A percentile compares a stretch with the other conserved stretches of the same genome.
Conservation (phyloP, 1,140 invertebrate genomes). For the Alviniconcha marisindica region DNA sequence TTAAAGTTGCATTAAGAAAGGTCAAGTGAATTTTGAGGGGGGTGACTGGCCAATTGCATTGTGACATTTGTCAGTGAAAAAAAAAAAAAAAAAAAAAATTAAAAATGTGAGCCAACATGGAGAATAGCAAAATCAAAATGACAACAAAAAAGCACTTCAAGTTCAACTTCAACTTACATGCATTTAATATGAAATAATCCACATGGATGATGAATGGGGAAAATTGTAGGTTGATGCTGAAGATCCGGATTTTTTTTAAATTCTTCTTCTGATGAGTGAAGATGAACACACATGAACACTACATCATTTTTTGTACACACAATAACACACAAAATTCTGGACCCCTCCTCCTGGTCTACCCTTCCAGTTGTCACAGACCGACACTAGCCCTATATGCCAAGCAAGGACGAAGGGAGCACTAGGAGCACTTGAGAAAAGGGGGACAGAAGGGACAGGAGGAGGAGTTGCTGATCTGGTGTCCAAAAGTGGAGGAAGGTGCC, state of each 20-base stretch:
- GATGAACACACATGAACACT: too few species aligned
- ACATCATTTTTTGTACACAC: background rate
- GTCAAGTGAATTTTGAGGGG: constrained; percentile 31
- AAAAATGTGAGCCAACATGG: background rate
- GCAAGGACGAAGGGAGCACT: constrained; percentile 22
- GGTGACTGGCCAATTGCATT: constrained; percentile 15
- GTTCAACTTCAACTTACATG: background rate
- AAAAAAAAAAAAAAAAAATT: background rate
- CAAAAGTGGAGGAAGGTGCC: constrained; percentile 55
- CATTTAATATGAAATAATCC: background rate
- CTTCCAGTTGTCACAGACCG: background rate
- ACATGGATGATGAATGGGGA: background rate
- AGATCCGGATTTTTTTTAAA: background rate
- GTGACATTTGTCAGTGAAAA: background rate
- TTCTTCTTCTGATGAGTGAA: background rate
- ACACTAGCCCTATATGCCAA: too few species aligned
- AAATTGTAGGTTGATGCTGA: background rate
- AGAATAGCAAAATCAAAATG: too few species aligned
- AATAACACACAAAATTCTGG: constrained; percentile 22
- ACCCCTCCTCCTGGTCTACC: constrained; percentile 30
- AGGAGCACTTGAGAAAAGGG: constrained; percentile 47
- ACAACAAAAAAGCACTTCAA: too few species aligned
- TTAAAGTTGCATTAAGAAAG: constrained; percentile 15
- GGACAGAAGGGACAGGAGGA: constrained; percentile 54
- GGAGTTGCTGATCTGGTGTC: constrained; percentile 50